Evolutionary conservation across 2,797 vertebrate genomes (phyloP).

Genomic region (Acipenser oxyrinchus): DNA sequence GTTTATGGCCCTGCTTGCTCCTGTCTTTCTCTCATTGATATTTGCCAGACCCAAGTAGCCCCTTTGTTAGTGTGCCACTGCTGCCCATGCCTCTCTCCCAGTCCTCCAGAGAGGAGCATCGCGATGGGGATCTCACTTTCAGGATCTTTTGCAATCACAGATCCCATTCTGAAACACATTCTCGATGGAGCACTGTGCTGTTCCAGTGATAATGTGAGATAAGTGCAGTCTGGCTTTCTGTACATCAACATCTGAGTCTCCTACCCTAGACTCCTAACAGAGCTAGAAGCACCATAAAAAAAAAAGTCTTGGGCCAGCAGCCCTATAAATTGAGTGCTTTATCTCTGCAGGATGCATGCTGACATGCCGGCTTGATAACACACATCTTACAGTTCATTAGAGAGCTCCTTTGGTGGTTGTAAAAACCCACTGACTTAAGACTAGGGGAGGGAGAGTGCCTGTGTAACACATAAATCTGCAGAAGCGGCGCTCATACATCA

Average conservation of each 20-base stretch:
- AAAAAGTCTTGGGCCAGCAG: slow-evolving; percentile 14
- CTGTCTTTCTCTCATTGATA: slow-evolving; percentile 68
- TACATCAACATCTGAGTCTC: no score
- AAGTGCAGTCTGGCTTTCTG: no score
- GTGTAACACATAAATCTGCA: slow-evolving; percentile 3
- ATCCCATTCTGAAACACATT: no score
- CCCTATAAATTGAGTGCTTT: slow-evolving; percentile 21
- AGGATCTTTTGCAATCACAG: no score
- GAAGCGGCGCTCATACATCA: background rate
- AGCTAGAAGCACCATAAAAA: slow-evolving; percentile 19
- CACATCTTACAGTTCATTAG: slow-evolving; percentile 8
- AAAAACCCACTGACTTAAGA: background rate
- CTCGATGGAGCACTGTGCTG: no score
- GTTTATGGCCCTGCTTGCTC: slow-evolving; percentile 50
- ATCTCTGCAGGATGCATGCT: slow-evolving; percentile 14
- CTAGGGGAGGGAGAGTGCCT: background rate
- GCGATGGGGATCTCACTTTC: no score
- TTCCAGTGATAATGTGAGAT: no score
- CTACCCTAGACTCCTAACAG: background rate
- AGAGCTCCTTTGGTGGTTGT: slow-evolving; percentile 11
- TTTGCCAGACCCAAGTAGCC: slow-evolving; percentile 53
- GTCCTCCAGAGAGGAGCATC: background rate
- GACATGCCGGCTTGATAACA: slow-evolving; percentile 11
- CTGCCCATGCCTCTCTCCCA: background rate
- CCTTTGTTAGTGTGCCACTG: background rate